Evolutionary conservation across 2,888 invertebrate genomes (phyloP).

Genomic region (Camponotus fellah): DNA sequence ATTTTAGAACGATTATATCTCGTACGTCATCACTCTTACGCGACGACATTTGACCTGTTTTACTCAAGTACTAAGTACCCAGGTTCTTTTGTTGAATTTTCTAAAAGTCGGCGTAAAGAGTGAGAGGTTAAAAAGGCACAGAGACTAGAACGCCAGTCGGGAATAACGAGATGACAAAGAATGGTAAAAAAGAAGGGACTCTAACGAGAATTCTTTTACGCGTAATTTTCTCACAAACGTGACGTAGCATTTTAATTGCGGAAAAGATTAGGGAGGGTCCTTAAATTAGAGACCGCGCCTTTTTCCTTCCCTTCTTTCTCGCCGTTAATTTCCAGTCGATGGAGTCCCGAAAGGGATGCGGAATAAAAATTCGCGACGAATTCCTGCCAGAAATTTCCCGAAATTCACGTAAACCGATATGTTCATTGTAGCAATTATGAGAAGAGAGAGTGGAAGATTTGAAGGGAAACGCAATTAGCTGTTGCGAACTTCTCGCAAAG

Average conservation of each 20-base stretch:
- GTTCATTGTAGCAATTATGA: slow-evolving; percentile 19
- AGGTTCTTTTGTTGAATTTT: slow-evolving; percentile 50
- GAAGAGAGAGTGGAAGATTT: not conserved
- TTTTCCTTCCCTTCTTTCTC: slow-evolving; percentile 21
- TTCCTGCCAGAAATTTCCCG: not conserved
- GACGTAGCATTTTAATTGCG: slow-evolving; percentile 67
- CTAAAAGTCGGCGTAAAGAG: slow-evolving; percentile 44
- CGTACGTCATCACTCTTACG: slow-evolving; percentile 45
- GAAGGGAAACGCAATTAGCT: slow-evolving; percentile 22
- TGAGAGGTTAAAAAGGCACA: slow-evolving; percentile 38
- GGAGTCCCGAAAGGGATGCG: not conserved
- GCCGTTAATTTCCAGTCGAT: slow-evolving; percentile 25
- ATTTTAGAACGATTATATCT: slow-evolving; percentile 45
- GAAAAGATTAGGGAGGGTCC: slow-evolving; percentile 58
- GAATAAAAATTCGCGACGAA: slow-evolving; percentile 21
- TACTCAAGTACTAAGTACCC: slow-evolving; percentile 28
- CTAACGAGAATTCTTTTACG: slow-evolving; percentile 60
- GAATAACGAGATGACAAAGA: slow-evolving; percentile 46
- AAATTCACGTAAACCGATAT: slow-evolving; percentile 17
- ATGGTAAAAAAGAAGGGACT: slow-evolving; percentile 46
- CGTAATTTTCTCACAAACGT: slow-evolving; percentile 62
- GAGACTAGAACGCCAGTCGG: slow-evolving; percentile 27
- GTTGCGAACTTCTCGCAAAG: not conserved
- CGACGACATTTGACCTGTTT: slow-evolving; percentile 53
- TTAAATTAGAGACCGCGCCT: slow-evolving; percentile 60